These are phyloP conservation scores for Ctenomys sociabilis DNA, from an alignment of 2,113 vertebrate genomes.

Conservation along the genomic window DNA sequence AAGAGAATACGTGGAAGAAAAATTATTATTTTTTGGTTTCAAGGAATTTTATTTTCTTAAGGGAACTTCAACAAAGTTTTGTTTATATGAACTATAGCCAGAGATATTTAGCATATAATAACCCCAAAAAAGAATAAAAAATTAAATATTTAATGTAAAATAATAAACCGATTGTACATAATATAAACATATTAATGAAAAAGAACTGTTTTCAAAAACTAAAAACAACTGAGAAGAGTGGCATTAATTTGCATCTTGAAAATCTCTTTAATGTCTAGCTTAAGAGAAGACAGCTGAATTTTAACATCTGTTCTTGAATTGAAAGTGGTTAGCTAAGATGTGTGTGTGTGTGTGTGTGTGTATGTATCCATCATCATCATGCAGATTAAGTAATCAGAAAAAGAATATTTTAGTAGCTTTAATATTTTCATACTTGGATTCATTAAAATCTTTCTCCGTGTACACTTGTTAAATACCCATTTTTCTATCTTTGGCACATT, in stretches of 20 bases:
- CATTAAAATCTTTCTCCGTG: neutral
- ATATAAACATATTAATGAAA: constrained; percentile 45
- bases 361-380: neutral
- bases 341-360: neutral
- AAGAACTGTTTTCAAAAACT: constrained; percentile 42
- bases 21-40: neutral
- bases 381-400: neutral
- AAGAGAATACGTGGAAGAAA: constrained; percentile 4
- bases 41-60: neutral
- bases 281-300: constrained; percentile 27
- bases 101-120: constrained; percentile 1
- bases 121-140: constrained; percentile 16
- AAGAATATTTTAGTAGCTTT: neutral
- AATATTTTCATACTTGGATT: neutral
- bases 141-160: constrained; percentile 33
- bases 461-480: neutral
- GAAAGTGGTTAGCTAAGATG: neutral
- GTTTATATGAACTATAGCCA: neutral
- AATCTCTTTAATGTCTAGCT: constrained; percentile 31
- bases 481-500: neutral
- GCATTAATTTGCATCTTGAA: constrained; percentile 5
- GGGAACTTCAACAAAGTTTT: neutral
- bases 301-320: neutral
- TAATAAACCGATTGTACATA: constrained; percentile 16
- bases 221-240: constrained; percentile 23